Evolutionary conservation across 2,797 vertebrate genomes (phyloP).

Genomic region (Cyprinella venusta): DNA sequence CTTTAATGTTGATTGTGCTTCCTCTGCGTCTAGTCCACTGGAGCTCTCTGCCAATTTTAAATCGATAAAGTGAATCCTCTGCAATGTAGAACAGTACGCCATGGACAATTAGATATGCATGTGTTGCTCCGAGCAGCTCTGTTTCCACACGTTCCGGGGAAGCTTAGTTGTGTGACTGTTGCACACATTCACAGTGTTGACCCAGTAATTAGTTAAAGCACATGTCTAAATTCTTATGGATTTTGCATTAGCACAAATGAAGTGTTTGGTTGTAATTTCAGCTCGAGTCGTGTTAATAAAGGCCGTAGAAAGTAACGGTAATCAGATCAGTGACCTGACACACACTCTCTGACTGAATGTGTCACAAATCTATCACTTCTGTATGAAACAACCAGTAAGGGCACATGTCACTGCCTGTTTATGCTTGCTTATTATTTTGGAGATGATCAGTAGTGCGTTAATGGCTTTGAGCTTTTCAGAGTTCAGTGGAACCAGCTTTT

Average conservation of each 20-base stretch:
- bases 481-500: background rate
- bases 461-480: background rate
- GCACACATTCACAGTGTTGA: background rate
- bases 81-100: slow-evolving; percentile 11
- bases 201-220: slow-evolving; percentile 27
- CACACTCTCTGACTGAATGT: slow-evolving; percentile 32
- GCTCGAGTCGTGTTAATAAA: slow-evolving; percentile 68
- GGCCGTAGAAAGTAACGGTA: slow-evolving; percentile 43
- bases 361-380: slow-evolving; percentile 7
- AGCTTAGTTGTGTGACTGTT: background rate
- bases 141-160: background rate
- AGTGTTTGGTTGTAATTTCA: slow-evolving; percentile 23
- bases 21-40: background rate
- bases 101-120: background rate
- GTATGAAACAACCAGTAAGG: background rate
- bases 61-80: slow-evolving; percentile 26
- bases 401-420: background rate
- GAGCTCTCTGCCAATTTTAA: background rate
- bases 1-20: background rate
- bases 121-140: background rate
- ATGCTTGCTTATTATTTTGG: background rate
- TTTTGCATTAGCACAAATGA: slow-evolving; percentile 18
- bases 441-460: background rate
- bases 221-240: slow-evolving; percentile 30
- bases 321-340: slow-evolving; percentile 55